phyloP scores from a whole-genome alignment of 2,113 vertebrate genomes.

The Danionella cerebrum region DNA sequence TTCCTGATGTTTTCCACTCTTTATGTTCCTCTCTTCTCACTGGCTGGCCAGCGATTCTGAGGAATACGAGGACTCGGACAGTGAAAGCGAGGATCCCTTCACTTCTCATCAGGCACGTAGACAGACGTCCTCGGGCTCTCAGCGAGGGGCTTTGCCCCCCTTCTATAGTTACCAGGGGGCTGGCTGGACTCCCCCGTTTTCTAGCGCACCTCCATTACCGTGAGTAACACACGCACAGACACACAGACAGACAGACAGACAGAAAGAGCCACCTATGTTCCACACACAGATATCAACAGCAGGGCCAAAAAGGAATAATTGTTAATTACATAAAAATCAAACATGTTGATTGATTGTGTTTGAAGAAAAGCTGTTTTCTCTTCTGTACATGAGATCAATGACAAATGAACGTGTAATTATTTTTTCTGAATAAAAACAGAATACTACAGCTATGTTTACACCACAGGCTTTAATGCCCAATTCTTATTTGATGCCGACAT shows the following conservation, averaged over 20 bases:
- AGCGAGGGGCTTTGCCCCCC: slow-evolving; percentile 66
- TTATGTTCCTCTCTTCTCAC: slow-evolving; percentile 12
- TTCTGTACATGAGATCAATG: too few species aligned
- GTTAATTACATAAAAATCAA: too few species aligned
- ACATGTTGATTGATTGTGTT: too few species aligned
- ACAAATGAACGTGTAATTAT: too few species aligned
- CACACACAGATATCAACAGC: neutral
- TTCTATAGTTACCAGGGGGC: slow-evolving; percentile 76
- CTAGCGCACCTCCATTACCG: slow-evolving; percentile 75
- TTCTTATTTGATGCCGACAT: too few species aligned
- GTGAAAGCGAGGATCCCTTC: slow-evolving; percentile 86
- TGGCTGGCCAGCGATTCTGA: slow-evolving; percentile 67
- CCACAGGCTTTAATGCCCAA: too few species aligned
- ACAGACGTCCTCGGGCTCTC: slow-evolving; percentile 68
- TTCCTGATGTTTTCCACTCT: neutral
- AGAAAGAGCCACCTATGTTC: too few species aligned
- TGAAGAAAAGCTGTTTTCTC: too few species aligned
- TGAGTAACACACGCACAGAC: slow-evolving; percentile 70
- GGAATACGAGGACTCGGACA: slow-evolving; percentile 79
- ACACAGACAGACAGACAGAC: slow-evolving; percentile 67
- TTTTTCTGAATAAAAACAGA: too few species aligned
- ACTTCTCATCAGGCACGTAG: slow-evolving; percentile 92
- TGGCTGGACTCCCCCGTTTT: slow-evolving; percentile 69
- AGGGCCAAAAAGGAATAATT: neutral
- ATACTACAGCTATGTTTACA: too few species aligned